These are phyloP conservation scores for Pseudomyrmex concolor DNA, from an alignment of 1,140 invertebrate species.

Conservation along the genomic window DNA sequence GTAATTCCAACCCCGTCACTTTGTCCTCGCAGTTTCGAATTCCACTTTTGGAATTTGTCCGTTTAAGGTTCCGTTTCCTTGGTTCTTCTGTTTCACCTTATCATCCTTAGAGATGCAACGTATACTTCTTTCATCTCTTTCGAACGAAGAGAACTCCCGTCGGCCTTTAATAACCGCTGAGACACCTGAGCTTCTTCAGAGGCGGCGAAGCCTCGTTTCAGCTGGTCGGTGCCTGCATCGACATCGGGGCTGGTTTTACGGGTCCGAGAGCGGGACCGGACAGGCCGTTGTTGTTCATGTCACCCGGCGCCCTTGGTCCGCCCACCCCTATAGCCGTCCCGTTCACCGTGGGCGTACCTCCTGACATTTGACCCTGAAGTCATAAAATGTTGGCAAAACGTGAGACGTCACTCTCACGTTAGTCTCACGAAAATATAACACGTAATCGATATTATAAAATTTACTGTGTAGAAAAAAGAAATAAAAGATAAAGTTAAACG, in stretches of 20 bases:
- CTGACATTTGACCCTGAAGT: constrained; percentile 83
- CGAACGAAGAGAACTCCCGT: constrained; percentile 35
- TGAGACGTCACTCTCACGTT: constrained; percentile 17
- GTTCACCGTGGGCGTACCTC: constrained; percentile 80
- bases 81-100: background rate
- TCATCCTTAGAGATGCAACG: constrained; percentile 24
- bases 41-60: constrained; percentile 15
- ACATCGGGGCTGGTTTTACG: constrained; percentile 83
- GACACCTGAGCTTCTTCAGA: constrained; percentile 83
- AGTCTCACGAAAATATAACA: too few relatives aligned
- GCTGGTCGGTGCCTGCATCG: constrained; percentile 84
- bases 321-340: constrained; percentile 80
- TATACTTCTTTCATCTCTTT: background rate
- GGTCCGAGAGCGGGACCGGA: constrained; percentile 83
- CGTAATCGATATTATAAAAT: too few relatives aligned
- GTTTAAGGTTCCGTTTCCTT: background rate
- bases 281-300: constrained; percentile 84
- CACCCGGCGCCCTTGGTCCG: constrained; percentile 81
- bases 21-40: constrained; percentile 33
- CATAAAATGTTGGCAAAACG: constrained; percentile 37
- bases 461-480: background rate
- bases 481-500: background rate
- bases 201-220: constrained; percentile 83
- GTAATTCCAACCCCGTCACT: constrained; percentile 63
- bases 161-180: constrained; percentile 81